phyloP scores from a whole-genome alignment of 2,113 vertebrate genomes.

The Ginglymostoma cirratum region DNA sequence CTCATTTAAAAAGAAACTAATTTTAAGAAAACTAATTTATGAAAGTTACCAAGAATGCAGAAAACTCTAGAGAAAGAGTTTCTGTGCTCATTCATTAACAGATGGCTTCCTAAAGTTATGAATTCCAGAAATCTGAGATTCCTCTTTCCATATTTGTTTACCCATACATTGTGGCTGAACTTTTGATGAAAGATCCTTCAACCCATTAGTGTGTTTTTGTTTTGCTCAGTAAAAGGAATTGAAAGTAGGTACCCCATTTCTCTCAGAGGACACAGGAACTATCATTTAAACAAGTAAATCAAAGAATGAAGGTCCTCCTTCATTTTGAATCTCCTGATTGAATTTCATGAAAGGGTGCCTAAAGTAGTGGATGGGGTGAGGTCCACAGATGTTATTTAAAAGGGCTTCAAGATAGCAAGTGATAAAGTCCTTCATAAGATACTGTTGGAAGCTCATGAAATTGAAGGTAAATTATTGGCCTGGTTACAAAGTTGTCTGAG shows the following conservation, averaged over 20 bases:
- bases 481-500: too few species aligned
- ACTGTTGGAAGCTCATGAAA: too few species aligned
- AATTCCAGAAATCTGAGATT: background rate
- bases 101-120: background rate
- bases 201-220: background rate
- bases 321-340: background rate
- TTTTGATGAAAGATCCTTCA: background rate
- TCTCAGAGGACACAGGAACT: background rate
- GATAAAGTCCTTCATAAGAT: background rate
- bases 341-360: background rate
- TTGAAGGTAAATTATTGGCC: too few species aligned
- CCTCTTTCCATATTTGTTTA: background rate
- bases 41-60: background rate
- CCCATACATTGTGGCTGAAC: background rate
- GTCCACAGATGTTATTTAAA: background rate
- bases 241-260: background rate
- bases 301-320: background rate
- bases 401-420: background rate
- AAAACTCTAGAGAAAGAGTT: background rate
- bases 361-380: background rate
- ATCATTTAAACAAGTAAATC: background rate
- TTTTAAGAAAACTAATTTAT: background rate
- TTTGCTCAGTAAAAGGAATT: background rate
- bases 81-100: background rate
- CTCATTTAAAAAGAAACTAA: background rate